Evolutionary conservation across 2,113 vertebrate genomes (phyloP), one percentile per base, ranked within the genome.

Genomic region (Dromas ardeola): DNA sequence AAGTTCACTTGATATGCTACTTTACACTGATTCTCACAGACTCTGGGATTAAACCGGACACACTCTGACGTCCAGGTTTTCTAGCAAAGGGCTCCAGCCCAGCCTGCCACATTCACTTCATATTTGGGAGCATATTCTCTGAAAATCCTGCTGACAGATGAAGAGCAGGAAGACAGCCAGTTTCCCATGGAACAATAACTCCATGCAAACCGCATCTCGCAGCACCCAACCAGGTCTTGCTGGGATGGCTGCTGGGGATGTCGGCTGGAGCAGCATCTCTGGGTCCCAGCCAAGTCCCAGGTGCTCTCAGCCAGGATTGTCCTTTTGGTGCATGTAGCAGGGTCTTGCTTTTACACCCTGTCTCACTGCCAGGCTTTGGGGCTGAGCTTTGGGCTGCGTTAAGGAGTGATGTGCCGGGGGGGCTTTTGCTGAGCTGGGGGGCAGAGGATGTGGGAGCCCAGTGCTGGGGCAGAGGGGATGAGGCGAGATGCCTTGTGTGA

Each of bases 121-220:
- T 98, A 98, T 95, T 98, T 97, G 84, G 96, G 96, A 98, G 96
- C 86, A 95, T 97, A 97, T 95, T 97, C 94, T 95, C 96, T 91
- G 93, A 91, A 97, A 98, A 97, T 97, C 97, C 96, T 94, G 97
- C 96, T 98, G 98, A 98, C 98, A 98, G 98, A 98, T 98, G 97
- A 98, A 97, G 98, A 98, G 97, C 97, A 98, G 98, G 97, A 97
- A 95, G 91, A 91, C 80, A 91, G 98, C 98, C 97, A 98, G 96
- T 93, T 98, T 98, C 98, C 97, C 97, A 98, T 97, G 97, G 94
- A 98, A 98, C 97, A 97, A 97, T 97, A 97, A 92, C 73, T 89
- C 96, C 93, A 95, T 97, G 97, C 97, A 98, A 94, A 93, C 81
- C 2, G 9, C 84, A 84, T 92, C 92, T 93, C 15, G 4, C 10